Percentiles rank a stretch among this genome's conserved stretches.
Conservation (phyloP, 2,888 invertebrate genomes). For the Agonopterix alstromeriana region DNA sequence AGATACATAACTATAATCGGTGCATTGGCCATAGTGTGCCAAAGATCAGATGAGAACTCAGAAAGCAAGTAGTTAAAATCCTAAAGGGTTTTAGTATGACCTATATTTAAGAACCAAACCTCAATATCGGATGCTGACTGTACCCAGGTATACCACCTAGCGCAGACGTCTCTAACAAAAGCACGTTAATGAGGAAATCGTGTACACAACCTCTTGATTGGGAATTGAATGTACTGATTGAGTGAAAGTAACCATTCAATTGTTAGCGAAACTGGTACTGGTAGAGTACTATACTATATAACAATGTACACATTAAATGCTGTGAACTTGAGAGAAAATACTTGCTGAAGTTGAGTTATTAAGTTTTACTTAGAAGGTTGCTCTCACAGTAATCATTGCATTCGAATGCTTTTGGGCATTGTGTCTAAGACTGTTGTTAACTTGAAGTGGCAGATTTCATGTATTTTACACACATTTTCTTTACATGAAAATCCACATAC, state of each 20-base stretch:
- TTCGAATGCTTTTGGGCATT: too few species aligned
- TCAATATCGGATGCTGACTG: too few species aligned
- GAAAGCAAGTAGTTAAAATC: too few species aligned
- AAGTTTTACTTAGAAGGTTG: neutral
- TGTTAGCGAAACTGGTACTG: conserved; percentile 19
- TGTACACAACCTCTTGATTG: conserved; percentile 43
- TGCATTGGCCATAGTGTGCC: too few species aligned
- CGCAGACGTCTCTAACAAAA: conserved; percentile 49
- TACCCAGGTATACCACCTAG: neutral
- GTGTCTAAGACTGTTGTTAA: too few species aligned
- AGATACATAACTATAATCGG: too few species aligned
- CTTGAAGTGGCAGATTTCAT: too few species aligned
- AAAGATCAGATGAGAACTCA: too few species aligned
- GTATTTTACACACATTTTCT: too few species aligned
- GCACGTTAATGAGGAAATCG: conserved; percentile 67
- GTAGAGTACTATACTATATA: conserved; percentile 4
- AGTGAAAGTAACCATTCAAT: conserved; percentile 56
- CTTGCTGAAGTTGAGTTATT: neutral
- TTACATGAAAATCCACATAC: too few species aligned
- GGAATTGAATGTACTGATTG: conserved; percentile 43
- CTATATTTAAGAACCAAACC: too few species aligned
- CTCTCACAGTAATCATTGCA: neutral
- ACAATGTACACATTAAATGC: conserved; percentile 18
- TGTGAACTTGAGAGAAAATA: conserved; percentile 31
- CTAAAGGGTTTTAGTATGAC: too few species aligned